These are phyloP conservation scores for Pilophorus perplexus DNA, from an alignment of 2,888 invertebrate genomes.

Conservation along the genomic window DNA sequence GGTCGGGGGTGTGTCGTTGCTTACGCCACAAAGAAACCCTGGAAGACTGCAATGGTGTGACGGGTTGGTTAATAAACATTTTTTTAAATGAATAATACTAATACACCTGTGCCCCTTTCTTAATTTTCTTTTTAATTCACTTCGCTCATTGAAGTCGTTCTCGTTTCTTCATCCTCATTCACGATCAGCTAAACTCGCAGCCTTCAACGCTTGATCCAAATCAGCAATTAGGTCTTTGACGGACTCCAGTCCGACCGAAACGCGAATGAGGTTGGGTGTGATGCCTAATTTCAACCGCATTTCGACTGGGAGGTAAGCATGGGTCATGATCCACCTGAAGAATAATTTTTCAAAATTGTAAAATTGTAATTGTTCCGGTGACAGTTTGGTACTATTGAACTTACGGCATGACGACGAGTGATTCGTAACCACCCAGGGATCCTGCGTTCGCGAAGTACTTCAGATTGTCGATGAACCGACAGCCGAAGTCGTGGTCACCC, in stretches of 20 bases:
- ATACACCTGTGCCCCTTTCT: too few species aligned
- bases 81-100: too few species aligned
- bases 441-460: conserved; percentile 86
- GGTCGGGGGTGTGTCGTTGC: too few species aligned
- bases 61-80: too few species aligned
- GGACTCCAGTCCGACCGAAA: conserved; percentile 90
- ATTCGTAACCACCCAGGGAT: conserved; percentile 93
- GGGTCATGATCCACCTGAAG: conserved; percentile 86
- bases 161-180: too few species aligned
- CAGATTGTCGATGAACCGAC: conserved; percentile 69
- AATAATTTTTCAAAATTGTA: not conserved
- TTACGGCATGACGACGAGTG: conserved; percentile 90
- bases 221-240: conserved; percentile 80
- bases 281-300: conserved; percentile 73
- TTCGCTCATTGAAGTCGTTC: too few species aligned
- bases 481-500: conserved; percentile 70
- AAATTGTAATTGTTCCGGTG: too few species aligned
- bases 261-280: conserved; percentile 75
- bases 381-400: too few species aligned
- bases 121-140: too few species aligned
- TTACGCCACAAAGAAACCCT: too few species aligned
- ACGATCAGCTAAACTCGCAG: too few species aligned
- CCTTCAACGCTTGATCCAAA: conserved; percentile 68
- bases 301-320: conserved; percentile 80
- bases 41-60: too few species aligned